Base-by-base conservation (phyloP, 2,113 vertebrate genomes). In the Condylura cristata region DNA sequence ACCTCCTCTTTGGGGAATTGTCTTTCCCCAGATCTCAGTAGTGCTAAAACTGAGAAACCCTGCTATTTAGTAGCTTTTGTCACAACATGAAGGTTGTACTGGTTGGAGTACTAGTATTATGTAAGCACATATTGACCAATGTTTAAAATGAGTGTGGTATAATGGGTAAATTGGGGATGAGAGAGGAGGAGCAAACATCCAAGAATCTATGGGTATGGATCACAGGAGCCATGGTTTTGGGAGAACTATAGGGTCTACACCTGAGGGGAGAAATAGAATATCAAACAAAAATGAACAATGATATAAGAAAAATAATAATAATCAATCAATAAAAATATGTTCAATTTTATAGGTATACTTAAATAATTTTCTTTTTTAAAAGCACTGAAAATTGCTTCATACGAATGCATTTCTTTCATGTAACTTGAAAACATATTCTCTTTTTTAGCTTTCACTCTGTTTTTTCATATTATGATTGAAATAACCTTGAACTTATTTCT, bases 391-490 rank as follows among this genome's bases (percentile, higher is more conserved):
- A 41, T 70, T 10, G 11, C 18, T 53, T 89, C 1, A 58, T 26
- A 80, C 34, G 75, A 76, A 24, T 63, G 56, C 60, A 79, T 16
- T 51, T 58, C 46, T 74, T 39, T 65, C 26, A n/a, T 68, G 34
- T 32, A 90, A 65, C 34, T 72, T 74, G 8, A 72, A 89, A 75
- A 74, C 12, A 2, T 44, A n/a, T n/a, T n/a, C n/a, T n/a, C 91
- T 84, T 37, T 61, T 32, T 61, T 68, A 95, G 53, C 41, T 79
- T 82, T 86, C 56, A 30, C 6, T 60, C 28, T 70, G 1, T 51
- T 86, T 76, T 94, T 94, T 87, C 34, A 82, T 92, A 30, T 56
- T 94, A 18, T 53, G 3, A 32, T 90, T 87, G 72, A 90, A 92
- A 79, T 92, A 56, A 87, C 44, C 86, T 84, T 76, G 60, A 93